phyloP scores from a whole-genome alignment of 2,797 vertebrate species.

The Anguilla megastoma region DNA sequence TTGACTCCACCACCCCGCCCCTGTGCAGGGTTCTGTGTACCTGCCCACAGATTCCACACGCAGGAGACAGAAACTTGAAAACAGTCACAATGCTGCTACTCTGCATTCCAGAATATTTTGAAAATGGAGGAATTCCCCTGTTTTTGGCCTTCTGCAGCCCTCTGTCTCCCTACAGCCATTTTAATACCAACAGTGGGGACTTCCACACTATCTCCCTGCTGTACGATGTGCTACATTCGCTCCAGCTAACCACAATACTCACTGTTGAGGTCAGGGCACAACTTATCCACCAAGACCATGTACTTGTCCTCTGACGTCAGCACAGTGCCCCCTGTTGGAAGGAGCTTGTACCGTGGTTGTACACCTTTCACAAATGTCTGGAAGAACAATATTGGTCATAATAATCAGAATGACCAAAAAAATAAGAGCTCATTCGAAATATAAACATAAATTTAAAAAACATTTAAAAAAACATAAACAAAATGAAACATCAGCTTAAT shows the following conservation, averaged over 20 bases:
- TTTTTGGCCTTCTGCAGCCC: background rate
- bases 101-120: background rate
- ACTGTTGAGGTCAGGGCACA: constrained; percentile 82
- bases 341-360: constrained; percentile 71
- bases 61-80: background rate
- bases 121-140: background rate
- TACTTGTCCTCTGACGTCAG: constrained; percentile 83
- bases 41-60: constrained; percentile 8
- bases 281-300: constrained; percentile 79
- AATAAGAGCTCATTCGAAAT: background rate
- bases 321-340: constrained; percentile 83
- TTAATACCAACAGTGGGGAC: background rate
- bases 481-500: background rate
- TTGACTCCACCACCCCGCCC: background rate
- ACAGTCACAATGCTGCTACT: background rate
- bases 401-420: background rate
- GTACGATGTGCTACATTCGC: background rate
- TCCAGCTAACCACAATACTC: constrained; percentile 56
- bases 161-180: background rate
- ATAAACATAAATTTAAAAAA: background rate
- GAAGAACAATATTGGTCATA: background rate
- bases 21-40: background rate
- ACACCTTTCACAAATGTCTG: constrained; percentile 81
- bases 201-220: background rate
- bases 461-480: background rate